A percentile compares a stretch with the other conserved stretches of the same genome.
Evolutionary conservation across 1,140 invertebrate genomes (phyloP).

Genomic region (Drosophila pallidifrons): DNA sequence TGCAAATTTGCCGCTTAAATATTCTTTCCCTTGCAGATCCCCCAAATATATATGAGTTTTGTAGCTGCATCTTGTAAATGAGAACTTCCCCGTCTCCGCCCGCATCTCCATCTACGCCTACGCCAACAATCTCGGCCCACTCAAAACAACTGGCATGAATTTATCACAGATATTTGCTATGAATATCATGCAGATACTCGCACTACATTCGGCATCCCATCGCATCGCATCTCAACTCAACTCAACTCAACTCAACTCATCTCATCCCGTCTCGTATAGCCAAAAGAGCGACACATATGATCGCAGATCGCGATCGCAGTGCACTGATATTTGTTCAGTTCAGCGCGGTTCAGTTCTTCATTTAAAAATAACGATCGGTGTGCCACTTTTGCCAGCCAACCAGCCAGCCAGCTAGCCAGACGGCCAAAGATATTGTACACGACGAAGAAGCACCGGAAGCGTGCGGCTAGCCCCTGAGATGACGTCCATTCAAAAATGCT

Average conservation of each 20-base stretch:
- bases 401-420: background rate
- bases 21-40: background rate
- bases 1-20: no score
- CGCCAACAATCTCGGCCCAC: background rate
- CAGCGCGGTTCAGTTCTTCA: conserved; percentile 54
- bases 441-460: conserved; percentile 60
- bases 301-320: conserved; percentile 41
- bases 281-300: conserved; percentile 44
- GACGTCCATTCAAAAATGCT: conserved; percentile 68
- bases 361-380: conserved; percentile 77
- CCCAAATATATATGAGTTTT: background rate
- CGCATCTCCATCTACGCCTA: no score
- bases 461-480: conserved; percentile 56
- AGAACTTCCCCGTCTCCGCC: background rate
- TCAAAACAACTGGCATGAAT: conserved; percentile 37
- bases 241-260: no score
- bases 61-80: background rate
- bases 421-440: background rate
- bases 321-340: conserved; percentile 59
- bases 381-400: conserved; percentile 67
- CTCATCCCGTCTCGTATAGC: conserved; percentile 35
- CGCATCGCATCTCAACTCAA: no score
- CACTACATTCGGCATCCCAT: conserved; percentile 6
- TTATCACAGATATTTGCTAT: conserved; percentile 34
- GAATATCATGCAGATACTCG: conserved; percentile 28